These are phyloP conservation scores for Serinus canaria DNA, from an alignment of 2,113 vertebrate species.

Conservation along the genomic window DNA sequence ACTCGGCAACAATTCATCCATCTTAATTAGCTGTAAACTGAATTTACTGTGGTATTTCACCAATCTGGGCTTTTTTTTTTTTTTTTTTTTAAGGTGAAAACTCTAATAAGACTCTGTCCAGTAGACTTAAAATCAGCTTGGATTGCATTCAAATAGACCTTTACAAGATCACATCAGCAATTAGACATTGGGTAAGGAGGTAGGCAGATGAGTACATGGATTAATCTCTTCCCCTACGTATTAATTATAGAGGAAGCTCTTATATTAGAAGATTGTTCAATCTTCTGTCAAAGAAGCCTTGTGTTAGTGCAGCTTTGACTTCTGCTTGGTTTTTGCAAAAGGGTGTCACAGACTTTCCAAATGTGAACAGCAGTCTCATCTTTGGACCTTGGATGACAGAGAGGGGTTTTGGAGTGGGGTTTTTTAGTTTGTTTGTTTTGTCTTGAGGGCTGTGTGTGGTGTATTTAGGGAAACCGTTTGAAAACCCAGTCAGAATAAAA, in stretches of 20 bases:
- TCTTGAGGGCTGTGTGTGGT: not conserved
- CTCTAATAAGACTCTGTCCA: not conserved
- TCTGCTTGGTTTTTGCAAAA: not conserved
- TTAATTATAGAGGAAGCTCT: not conserved
- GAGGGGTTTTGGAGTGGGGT: accelerated
- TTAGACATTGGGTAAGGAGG: not conserved
- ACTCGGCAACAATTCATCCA: not conserved
- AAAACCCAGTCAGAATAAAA: not conserved
- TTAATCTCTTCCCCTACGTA: not conserved
- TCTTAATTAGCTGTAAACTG: not conserved
- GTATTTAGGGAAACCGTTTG: not conserved
- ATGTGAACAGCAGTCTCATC: not conserved
- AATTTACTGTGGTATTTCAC: not conserved
- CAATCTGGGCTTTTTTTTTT: not conserved
- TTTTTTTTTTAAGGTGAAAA: not conserved
- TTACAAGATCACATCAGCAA: not conserved
- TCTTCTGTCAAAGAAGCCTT: not conserved
- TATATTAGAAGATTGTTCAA: not conserved
- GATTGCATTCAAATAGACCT: not conserved
- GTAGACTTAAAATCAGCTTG: not conserved
- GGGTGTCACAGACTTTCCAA: not conserved
- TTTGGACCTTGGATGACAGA: not conserved
- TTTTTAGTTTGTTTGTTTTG: not conserved
- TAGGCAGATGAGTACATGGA: not conserved
- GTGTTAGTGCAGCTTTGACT: not conserved